Percentiles rank a stretch among this genome's conserved stretches.
Evolutionary conservation across 2,888 invertebrate genomes (phyloP).

Genomic region (Cyclophora punctaria): DNA sequence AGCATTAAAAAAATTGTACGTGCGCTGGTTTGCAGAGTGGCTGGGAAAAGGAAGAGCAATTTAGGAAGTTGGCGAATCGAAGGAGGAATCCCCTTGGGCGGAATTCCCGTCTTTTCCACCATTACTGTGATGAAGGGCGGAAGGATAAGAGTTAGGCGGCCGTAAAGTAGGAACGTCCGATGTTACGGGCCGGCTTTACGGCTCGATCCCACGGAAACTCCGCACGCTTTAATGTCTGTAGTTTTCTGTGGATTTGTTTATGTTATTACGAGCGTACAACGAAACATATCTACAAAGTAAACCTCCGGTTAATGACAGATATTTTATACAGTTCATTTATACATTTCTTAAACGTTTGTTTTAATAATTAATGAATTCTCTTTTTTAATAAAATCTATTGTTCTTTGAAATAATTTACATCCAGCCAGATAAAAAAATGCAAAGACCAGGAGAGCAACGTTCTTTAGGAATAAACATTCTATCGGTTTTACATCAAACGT

Average conservation of each 20-base stretch:
- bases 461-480: slow-evolving; percentile 4
- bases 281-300: too few species aligned
- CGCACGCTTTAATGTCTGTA: too few species aligned
- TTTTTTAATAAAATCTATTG: too few species aligned
- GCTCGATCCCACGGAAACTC: neutral
- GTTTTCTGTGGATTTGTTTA: too few species aligned
- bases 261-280: too few species aligned
- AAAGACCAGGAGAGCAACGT: slow-evolving; percentile 7
- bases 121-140: slow-evolving; percentile 10
- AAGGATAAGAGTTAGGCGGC: slow-evolving; percentile 3
- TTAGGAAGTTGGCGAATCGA: neutral
- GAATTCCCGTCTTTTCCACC: slow-evolving; percentile 1
- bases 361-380: too few species aligned
- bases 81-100: slow-evolving; percentile 2
- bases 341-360: too few species aligned
- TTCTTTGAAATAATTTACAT: too few species aligned
- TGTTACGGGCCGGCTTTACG: neutral
- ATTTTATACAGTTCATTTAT: too few species aligned
- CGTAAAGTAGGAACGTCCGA: slow-evolving; percentile 3
- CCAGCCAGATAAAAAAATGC: neutral
- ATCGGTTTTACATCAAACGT: neutral
- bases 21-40: neutral
- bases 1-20: neutral
- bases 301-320: too few species aligned
- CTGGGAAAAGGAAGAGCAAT: neutral